Base-by-base conservation (phyloP, 2,797 vertebrate species). In the Acanthurus lineatus region DNA sequence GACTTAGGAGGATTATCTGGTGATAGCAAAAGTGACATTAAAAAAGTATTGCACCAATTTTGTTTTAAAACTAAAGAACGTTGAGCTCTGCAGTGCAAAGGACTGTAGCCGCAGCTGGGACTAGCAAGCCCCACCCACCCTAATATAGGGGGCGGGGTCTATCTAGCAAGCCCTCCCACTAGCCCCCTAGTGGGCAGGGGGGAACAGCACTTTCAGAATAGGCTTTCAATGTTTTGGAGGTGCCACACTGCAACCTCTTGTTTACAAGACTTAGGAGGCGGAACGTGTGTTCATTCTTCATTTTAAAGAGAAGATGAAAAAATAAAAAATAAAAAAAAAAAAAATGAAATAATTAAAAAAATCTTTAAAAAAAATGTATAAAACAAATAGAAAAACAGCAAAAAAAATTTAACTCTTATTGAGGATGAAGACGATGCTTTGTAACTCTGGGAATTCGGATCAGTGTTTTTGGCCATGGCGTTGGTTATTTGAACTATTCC, bases 391-490 rank as follows among this genome's bases (percentile, higher is more conserved):
- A 82, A 77, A 75, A 81, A 79, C 49, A 59, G 86, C 44, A 86
- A 90, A 90, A 85, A 7, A 12, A 14, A 45, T 6, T 57, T 9
- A 91, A 96, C 93, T 86, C 78, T 83, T 93, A 92, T 93, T 91
- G 93, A 95, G 93, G 95, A 95, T 96, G 94, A 96, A 96, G 97
- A 98, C 93, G 94, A 98, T 96, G 96, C 96, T 97, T 97, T 98
- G 93, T 92, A 98, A 97, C 98, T 99, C 98, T 98, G 98, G 98
- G 98, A 99, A 98, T 97, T 97, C 96, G 91, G 96, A 98, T 97
- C 97, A 97, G 97, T 98, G 97, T 97, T 98, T 93, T 93, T 93
- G 94, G 93, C 94, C 93, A 94, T 95, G 96, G 95, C 94, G 94
- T 96, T 96, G 95, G 95, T 96, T 97, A 96, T 97, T 95, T 92